These are phyloP conservation scores for Diadema setosum DNA, from an alignment of 35 echinoderm and acorn worm species.

Conservation along the genomic window DNA sequence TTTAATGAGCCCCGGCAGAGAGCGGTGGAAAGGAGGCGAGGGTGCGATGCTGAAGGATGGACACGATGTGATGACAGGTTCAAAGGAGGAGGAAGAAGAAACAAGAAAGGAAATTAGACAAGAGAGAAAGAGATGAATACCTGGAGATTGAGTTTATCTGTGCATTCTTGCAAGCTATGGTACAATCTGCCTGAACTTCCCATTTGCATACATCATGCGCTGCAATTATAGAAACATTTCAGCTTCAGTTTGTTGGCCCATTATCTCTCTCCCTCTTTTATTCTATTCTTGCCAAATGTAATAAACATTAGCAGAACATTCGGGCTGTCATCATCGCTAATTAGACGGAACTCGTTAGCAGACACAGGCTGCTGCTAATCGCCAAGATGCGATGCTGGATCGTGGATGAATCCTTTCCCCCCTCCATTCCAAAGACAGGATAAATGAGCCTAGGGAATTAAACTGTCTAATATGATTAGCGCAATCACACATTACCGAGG, in stretches of 20 bases:
- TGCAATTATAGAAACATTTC: background rate
- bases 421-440: background rate
- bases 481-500: no score
- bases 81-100: no score
- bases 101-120: no score
- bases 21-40: no score
- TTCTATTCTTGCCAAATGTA: conserved; percentile 1
- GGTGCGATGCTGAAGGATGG: no score
- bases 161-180: no score
- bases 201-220: background rate
- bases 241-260: background rate
- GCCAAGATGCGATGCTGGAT: no score
- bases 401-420: background rate
- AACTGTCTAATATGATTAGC: background rate
- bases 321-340: background rate
- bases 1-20: no score
- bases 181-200: no score
- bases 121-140: no score
- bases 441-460: background rate
- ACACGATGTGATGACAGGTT: no score
- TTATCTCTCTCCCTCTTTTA: background rate
- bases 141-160: no score
- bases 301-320: conserved; percentile 13
- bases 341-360: conserved; percentile 18
- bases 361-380: background rate